Percentiles rank a stretch among this genome's conserved stretches.
Evolutionary conservation across 2,888 invertebrate genomes (phyloP).

Genomic region (Caradrina clavipalpis): DNA sequence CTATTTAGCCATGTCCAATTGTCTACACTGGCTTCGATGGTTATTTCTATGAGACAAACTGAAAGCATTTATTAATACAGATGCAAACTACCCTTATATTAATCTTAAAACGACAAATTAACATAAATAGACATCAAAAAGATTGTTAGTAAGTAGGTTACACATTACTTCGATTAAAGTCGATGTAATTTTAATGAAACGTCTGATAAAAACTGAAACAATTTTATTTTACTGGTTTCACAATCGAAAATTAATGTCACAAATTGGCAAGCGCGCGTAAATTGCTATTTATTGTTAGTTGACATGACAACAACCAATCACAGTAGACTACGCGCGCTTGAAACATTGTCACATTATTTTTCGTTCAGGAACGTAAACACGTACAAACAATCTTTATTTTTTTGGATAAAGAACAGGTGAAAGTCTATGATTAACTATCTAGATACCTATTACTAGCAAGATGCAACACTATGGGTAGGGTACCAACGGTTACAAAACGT

Average conservation of each 20-base stretch:
- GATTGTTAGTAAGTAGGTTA: conserved; percentile 19
- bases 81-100: conserved; percentile 50
- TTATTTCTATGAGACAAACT: conserved; percentile 4
- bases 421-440: conserved; percentile 42
- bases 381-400: not conserved
- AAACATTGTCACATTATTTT: not conserved
- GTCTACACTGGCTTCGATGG: not conserved
- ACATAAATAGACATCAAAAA: conserved; percentile 31
- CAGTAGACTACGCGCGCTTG: not conserved
- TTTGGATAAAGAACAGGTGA: conserved; percentile 23
- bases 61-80: conserved; percentile 19
- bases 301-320: not conserved
- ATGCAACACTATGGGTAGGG: conserved; percentile 31
- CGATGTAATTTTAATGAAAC: no score
- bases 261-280: not conserved
- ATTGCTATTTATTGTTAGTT: not conserved
- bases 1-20: conserved; percentile 1
- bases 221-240: not conserved
- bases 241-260: not conserved
- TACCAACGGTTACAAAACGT: conserved; percentile 24
- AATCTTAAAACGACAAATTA: conserved; percentile 31
- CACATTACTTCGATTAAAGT: conserved; percentile 47
- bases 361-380: not conserved
- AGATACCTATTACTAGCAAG: conserved; percentile 55
- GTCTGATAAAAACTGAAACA: not conserved